Percentiles rank a stretch among this genome's conserved stretches.
These are phyloP conservation scores for Eidolon helvum DNA, from an alignment of 2,113 vertebrate genomes.

Conservation along the genomic window DNA sequence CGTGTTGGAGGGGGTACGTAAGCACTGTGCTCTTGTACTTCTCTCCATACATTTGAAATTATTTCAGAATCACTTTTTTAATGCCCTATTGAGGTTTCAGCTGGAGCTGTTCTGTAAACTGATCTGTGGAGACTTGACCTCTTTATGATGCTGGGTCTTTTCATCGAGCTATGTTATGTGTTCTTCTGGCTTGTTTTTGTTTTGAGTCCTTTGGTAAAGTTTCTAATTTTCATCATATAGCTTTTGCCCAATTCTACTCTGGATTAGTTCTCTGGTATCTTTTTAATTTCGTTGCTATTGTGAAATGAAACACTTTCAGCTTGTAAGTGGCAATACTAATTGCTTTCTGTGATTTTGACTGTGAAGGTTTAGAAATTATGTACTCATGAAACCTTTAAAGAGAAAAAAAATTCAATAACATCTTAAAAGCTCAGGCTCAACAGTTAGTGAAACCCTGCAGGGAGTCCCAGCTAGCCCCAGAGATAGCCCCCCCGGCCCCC, in stretches of 20 bases:
- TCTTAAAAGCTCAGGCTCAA: neutral
- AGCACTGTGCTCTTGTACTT: neutral
- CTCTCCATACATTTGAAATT: neutral
- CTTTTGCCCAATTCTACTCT: constrained; percentile 19
- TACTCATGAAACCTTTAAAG: neutral
- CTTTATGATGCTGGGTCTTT: neutral
- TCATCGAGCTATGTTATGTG: neutral
- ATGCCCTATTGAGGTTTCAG: neutral
- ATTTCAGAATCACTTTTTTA: neutral
- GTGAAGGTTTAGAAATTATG: neutral
- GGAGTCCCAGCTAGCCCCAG: neutral
- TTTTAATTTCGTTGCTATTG: neutral
- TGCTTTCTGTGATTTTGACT: constrained; percentile 24
- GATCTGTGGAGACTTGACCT: neutral
- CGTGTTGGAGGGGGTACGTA: neutral
- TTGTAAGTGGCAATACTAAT: neutral
- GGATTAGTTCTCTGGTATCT: constrained; percentile 3
- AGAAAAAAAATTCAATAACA: neutral
- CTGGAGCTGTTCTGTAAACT: neutral
- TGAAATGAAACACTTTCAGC: neutral
- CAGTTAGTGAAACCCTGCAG: neutral
- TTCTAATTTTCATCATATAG: neutral
- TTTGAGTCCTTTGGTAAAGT: neutral
- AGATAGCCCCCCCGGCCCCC: neutral
- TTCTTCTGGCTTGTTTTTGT: neutral